Conservation (phyloP, 2,888 invertebrate species). For the Lasioglossum leucozonium region DNA sequence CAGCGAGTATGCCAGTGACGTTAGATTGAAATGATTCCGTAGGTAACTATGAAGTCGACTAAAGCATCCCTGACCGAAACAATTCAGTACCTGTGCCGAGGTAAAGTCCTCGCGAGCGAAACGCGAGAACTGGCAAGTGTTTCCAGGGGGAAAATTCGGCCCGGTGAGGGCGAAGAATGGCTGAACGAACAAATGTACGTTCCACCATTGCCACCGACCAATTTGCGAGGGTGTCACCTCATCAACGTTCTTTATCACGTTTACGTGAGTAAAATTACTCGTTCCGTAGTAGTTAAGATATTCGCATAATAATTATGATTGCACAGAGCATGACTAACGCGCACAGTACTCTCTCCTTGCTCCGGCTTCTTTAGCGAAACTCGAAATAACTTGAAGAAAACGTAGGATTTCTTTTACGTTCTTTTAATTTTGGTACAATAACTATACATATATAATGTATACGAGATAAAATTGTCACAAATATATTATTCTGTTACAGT, state of each 20-base stretch:
- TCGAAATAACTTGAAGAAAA: neutral
- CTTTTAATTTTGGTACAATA: neutral
- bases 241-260: constrained; percentile 97
- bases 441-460: neutral
- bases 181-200: constrained; percentile 95
- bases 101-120: constrained; percentile 94
- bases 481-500: constrained; percentile 86
- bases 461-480: neutral
- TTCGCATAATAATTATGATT: constrained; percentile 27
- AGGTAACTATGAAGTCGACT: constrained; percentile 91
- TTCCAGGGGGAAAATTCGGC: constrained; percentile 91
- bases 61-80: constrained; percentile 95
- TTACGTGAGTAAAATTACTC: constrained; percentile 88
- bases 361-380: neutral
- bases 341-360: neutral
- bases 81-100: constrained; percentile 94
- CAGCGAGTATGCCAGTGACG: neutral
- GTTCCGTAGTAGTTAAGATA: neutral
- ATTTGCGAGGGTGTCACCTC: constrained; percentile 96
- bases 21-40: constrained; percentile 39
- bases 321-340: constrained; percentile 24
- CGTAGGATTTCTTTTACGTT: neutral
- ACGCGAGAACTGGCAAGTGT: constrained; percentile 93
- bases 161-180: constrained; percentile 94
- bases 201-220: constrained; percentile 97